A percentile compares a stretch with the other conserved stretches of the same genome.
These are phyloP conservation scores for Pholis gunnellus DNA, from an alignment of 2,113 vertebrate genomes.

Conservation along the genomic window DNA sequence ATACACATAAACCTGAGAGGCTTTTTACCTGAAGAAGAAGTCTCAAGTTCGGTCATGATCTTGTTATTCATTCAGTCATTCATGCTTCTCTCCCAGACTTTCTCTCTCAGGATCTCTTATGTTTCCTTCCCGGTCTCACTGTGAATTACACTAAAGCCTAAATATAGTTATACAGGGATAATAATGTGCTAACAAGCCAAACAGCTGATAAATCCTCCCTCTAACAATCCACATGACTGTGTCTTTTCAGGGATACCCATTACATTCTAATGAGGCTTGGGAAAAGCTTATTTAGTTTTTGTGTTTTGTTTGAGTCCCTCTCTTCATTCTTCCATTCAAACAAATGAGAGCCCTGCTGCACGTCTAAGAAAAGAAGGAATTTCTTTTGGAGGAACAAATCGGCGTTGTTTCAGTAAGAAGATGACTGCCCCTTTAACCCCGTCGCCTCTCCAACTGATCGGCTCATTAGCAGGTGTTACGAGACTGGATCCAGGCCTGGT, in stretches of 20 bases:
- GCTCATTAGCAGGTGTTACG: conserved; percentile 83
- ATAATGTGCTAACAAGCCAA: conserved; percentile 42
- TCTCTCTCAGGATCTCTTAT: conserved; percentile 17
- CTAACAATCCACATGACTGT: conserved; percentile 26
- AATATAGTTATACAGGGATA: conserved; percentile 23
- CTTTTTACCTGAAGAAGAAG: conserved; percentile 37
- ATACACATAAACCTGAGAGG: conserved; percentile 31
- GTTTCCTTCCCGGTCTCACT: conserved; percentile 15
- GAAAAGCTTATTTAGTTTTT: conserved; percentile 57
- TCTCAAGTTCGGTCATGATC: conserved; percentile 27
- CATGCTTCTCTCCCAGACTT: background rate
- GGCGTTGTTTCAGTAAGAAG: conserved; percentile 48
- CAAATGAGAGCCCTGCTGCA: conserved; percentile 49
- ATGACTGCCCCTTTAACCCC: conserved; percentile 51
- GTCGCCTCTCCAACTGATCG: conserved; percentile 55
- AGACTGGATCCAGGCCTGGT: conserved; percentile 70
- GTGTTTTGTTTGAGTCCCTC: conserved; percentile 45
- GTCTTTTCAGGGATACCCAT: conserved; percentile 45
- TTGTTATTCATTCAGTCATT: conserved; percentile 44
- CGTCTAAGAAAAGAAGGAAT: conserved; percentile 56
- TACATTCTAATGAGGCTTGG: conserved; percentile 66
- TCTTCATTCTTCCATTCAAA: conserved; percentile 47
- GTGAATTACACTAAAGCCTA: conserved; percentile 15
- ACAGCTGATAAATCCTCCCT: conserved; percentile 40
- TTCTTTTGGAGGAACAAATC: conserved; percentile 38